These are phyloP conservation scores for Pristionchus entomophagus DNA, from an alignment of 2,888 invertebrate genomes.

Conservation along the genomic window DNA sequence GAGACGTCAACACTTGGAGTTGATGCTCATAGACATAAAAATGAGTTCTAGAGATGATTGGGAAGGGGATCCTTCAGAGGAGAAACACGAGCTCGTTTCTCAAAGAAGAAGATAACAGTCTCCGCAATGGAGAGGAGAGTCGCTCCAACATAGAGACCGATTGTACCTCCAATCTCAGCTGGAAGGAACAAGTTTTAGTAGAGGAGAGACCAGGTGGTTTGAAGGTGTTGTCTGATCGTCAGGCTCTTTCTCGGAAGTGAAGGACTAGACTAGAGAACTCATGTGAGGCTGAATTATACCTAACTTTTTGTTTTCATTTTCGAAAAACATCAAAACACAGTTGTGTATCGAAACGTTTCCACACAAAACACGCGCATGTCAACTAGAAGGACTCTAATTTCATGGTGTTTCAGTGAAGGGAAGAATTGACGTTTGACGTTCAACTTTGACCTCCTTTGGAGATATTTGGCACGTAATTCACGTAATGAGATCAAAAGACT, in stretches of 20 bases:
- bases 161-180: conserved; percentile 74
- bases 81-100: conserved; percentile 57
- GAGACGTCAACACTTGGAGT: too few relatives aligned
- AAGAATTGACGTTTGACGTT: neutral
- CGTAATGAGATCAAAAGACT: neutral
- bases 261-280: too few relatives aligned
- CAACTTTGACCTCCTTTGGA: neutral
- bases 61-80: conserved; percentile 30
- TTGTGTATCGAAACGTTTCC: neutral
- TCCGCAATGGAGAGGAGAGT: conserved; percentile 67
- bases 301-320: too few relatives aligned
- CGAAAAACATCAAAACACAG: neutral
- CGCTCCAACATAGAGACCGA: conserved; percentile 71
- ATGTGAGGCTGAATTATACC: too few relatives aligned
- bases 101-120: conserved; percentile 68
- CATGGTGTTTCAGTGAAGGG: neutral
- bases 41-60: conserved; percentile 23
- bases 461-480: neutral
- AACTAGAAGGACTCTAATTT: neutral
- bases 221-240: neutral
- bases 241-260: neutral
- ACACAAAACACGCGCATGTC: neutral
- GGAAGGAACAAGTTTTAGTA: conserved; percentile 45
- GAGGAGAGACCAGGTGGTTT: neutral
- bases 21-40: too few relatives aligned